A percentile compares a stretch with the other conserved stretches of the same genome.
Conservation (phyloP, 2,113 vertebrate genomes). For the Balaeniceps rex region DNA sequence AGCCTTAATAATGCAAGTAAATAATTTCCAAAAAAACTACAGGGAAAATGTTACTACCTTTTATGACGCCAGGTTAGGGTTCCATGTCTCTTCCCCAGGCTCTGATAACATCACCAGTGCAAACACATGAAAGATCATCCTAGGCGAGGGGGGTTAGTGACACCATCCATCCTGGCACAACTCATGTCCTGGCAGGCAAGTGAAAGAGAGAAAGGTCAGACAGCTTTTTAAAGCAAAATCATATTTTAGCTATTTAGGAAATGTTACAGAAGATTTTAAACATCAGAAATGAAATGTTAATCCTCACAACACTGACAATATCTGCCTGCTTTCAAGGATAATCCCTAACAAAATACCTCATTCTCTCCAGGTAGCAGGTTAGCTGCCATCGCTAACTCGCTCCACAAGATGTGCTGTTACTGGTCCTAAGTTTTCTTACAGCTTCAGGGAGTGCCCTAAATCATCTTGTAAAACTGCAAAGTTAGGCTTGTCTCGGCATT, state of each 20-base stretch:
- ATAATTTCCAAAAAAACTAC: background rate
- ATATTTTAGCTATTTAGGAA: background rate
- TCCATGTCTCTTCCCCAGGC: background rate
- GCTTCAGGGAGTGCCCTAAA: background rate
- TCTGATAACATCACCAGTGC: background rate
- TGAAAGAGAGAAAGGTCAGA: background rate
- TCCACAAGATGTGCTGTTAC: background rate
- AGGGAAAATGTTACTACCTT: background rate
- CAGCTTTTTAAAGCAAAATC: background rate
- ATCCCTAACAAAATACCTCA: background rate
- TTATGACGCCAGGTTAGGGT: background rate
- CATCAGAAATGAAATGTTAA: background rate
- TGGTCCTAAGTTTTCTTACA: background rate
- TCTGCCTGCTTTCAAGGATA: background rate
- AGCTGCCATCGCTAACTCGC: background rate
- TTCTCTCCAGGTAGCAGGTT: no score
- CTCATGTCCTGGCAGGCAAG: background rate
- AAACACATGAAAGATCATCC: slow-evolving; percentile 16
- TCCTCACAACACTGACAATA: background rate
- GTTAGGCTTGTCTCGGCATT: background rate
- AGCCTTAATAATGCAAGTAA: background rate
- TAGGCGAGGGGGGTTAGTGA: background rate
- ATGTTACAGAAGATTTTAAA: background rate
- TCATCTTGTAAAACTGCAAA: background rate
- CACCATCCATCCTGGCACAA: background rate